Base-by-base conservation (phyloP, 2,797 vertebrate species). In the Anniella stebbinsi region DNA sequence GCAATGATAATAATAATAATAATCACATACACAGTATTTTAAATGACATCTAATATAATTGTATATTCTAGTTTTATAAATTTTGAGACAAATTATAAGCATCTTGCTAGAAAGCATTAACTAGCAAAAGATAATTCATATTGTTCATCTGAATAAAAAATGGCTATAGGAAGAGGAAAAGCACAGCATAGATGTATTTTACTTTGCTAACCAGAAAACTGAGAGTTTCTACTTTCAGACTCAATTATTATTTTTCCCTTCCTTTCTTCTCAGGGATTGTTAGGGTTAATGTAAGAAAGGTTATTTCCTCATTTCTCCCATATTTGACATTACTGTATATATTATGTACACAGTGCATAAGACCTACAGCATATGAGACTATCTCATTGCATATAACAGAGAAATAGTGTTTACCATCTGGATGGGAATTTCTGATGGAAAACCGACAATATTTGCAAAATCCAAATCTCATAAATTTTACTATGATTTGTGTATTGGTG, bases 241-340 rank as follows among this genome's bases (percentile, higher is more conserved):
- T 87, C 87, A 84, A 84, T 89, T 78, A 78, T 92, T 10, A 94
- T 95, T 93, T 87, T 66, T 83, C 91, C 91, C 21, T 69, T 87
- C 28, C 73, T 11, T 76, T 83, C 93, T 92, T 76, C 60, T 96
- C 8, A 92, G 94, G 94, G 93, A 91, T 90, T 94, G 70, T 92
- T 88, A 92, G 95, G 89, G 88, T 93, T 95, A 95, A 92, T 89
- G 94, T 93, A 94, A 93, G 93, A 80, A 93, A 94, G 93, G 89
- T 83, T 84, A 94, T 93, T 94, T 89, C 91, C 94, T 95, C 63
- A 91, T 93, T 92, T 12, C 92, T 87, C 73, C 89, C 88, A 84
- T 6, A 28, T 36, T 5, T 3, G 86, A 4, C 72, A 4, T n/a
- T 33, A 76, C 30, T 89, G n/a, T 13, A 12, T 67, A 3, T 41